Evolutionary conservation across 2,797 vertebrate genomes (phyloP).

Genomic region (Bucorvus abyssinicus): DNA sequence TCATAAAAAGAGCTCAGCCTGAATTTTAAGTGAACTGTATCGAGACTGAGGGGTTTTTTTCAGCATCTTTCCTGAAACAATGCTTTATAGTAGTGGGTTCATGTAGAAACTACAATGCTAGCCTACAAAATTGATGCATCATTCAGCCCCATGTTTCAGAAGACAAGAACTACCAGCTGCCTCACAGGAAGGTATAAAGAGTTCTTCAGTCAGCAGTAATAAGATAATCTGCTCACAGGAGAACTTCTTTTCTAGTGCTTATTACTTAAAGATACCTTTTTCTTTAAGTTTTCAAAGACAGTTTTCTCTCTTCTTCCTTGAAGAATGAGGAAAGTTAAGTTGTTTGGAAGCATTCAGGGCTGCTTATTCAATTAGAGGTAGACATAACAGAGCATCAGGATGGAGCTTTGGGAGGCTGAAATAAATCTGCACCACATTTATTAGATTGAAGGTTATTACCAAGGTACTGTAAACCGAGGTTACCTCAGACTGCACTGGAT

Average conservation of each 20-base stretch:
- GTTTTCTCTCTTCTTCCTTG: background rate
- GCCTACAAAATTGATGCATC: background rate
- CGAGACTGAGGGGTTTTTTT: background rate
- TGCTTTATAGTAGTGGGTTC: background rate
- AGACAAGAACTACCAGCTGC: background rate
- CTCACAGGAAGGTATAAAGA: background rate
- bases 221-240: background rate
- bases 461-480: background rate
- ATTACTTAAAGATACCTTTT: background rate
- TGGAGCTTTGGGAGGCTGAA: background rate
- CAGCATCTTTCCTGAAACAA: background rate
- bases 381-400: background rate
- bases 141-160: background rate
- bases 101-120: background rate
- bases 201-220: background rate
- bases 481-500: background rate
- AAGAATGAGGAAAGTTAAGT: background rate
- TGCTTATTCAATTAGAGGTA: background rate
- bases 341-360: background rate
- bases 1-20: conserved; percentile 63
- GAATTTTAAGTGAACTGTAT: conserved; percentile 34
- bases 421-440: background rate
- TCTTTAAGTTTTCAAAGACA: background rate
- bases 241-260: background rate
- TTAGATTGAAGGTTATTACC: background rate